These are phyloP conservation scores for Cantharis rufa DNA, from an alignment of 2,888 invertebrate genomes.

Conservation along the genomic window DNA sequence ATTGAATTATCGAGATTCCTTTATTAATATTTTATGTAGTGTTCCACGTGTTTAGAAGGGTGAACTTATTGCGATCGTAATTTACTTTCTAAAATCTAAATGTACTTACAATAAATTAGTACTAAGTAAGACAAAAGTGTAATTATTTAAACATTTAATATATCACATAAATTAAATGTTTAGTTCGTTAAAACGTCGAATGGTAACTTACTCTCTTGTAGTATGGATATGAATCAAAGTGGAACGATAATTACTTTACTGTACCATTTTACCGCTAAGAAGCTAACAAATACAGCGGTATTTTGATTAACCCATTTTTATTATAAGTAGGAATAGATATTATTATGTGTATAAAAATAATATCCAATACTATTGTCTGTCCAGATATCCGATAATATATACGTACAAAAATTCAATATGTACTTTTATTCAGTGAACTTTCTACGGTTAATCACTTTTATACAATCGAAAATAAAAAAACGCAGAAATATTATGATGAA, in stretches of 20 bases:
- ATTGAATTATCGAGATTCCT: not conserved
- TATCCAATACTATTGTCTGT: not conserved
- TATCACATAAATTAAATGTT: not conserved
- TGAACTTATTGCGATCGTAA: not conserved
- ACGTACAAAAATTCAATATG: not conserved
- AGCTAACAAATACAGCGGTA: slow-evolving; percentile 19
- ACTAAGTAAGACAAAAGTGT: not conserved
- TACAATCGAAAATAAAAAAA: not conserved
- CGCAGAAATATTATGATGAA: not conserved
- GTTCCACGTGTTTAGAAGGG: not conserved
- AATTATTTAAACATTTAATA: not conserved
- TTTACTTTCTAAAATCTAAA: not conserved
- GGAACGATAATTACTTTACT: slow-evolving; percentile 29
- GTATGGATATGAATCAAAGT: slow-evolving; percentile 21
- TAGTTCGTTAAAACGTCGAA: slow-evolving; percentile 4
- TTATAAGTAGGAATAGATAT: not conserved
- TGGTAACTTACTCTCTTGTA: slow-evolving; percentile 16
- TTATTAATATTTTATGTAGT: not conserved
- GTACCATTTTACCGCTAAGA: slow-evolving; percentile 28
- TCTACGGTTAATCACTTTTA: not conserved
- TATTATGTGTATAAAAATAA: not conserved
- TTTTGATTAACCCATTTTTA: not conserved
- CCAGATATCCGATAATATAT: not conserved
- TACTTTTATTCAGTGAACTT: not conserved
- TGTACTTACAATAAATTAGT: not conserved